Evolutionary conservation across 2,888 invertebrate genomes (phyloP), one percentile per base, ranked within the genome.

Genomic region (Elegia similella): DNA sequence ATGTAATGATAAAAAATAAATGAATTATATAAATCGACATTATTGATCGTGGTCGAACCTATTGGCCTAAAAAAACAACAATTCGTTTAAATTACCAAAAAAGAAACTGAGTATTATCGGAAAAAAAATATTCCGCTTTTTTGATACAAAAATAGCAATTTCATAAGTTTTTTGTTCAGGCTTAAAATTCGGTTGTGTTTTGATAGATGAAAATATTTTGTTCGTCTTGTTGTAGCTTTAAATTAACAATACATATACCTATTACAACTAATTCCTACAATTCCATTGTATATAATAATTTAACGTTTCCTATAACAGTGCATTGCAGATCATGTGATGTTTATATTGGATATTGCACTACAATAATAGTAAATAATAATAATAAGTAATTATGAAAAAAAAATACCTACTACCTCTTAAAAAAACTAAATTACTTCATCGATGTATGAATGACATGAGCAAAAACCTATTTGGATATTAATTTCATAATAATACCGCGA

Each of bases 371-470:
- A n/a, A n/a, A n/a, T n/a, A n/a, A 65, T 58, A 63, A 64, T 52
- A 67, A 72, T 69, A 62, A 70, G 57, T 63, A 62, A 57, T 67
- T 67, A 66, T 68, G 60, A 71, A 66, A 58, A 56, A 53, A 59
- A 67, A 60, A 59, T 42, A 65, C 65, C 61, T 63, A 52, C 58
- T 63, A 62, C 65, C 10, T 38, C 23, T 23, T 3, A 60, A 59
- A 62, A 55, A 61, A 53, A 61, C 52, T 61, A 55, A 61, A 56
- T 59, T 59, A 59, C 58, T 71, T 82, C 65, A 80, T 88, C 88
- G 88, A 84, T 88, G 88, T 86, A 78, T 70, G 72, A 65, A 73
- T 75, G 75, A 80, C 70, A 85, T 88, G 88, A 88, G 87, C 87
- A 83, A 75, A 48, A 1, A 48, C 48, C 68, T 67, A 59, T 55